Conservation (phyloP, 1,140 invertebrate genomes). For the Steinernema feltiae region DNA sequence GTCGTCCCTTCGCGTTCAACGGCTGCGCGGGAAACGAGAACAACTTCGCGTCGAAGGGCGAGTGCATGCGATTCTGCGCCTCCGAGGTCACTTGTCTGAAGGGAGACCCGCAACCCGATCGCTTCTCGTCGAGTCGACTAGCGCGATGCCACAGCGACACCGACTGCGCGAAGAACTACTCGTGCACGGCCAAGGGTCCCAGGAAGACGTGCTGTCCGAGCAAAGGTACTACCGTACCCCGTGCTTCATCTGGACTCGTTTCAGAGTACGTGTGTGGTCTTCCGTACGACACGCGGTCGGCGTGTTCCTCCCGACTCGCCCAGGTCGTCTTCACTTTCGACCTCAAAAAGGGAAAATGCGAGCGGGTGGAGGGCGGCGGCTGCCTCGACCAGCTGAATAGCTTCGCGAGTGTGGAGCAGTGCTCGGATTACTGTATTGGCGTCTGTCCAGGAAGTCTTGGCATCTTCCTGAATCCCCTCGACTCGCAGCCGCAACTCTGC, state of each 20-base stretch:
- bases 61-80: conserved; percentile 40
- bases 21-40: conserved; percentile 44
- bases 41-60: conserved; percentile 40
- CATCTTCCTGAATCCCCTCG: conserved; percentile 31
- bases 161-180: conserved; percentile 41
- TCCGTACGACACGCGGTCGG: conserved; percentile 26
- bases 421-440: conserved; percentile 39
- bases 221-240: conserved; percentile 16
- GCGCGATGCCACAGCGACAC: conserved; percentile 31
- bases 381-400: conserved; percentile 40
- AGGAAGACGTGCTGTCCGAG: conserved; percentile 40
- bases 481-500: conserved; percentile 36
- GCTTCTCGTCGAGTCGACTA: conserved; percentile 34
- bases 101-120: conserved; percentile 38
- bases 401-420: conserved; percentile 40
- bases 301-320: conserved; percentile 22
- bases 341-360: conserved; percentile 29
- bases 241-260: neutral
- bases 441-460: conserved; percentile 28
- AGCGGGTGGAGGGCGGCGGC: conserved; percentile 18
- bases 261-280: conserved; percentile 35
- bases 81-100: conserved; percentile 38
- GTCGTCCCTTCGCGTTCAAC: conserved; percentile 40
- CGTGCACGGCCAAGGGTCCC: conserved; percentile 23
- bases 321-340: conserved; percentile 30